phyloP scores from a whole-genome alignment of 2,888 invertebrate species.

The Sinotaia quadrata region DNA sequence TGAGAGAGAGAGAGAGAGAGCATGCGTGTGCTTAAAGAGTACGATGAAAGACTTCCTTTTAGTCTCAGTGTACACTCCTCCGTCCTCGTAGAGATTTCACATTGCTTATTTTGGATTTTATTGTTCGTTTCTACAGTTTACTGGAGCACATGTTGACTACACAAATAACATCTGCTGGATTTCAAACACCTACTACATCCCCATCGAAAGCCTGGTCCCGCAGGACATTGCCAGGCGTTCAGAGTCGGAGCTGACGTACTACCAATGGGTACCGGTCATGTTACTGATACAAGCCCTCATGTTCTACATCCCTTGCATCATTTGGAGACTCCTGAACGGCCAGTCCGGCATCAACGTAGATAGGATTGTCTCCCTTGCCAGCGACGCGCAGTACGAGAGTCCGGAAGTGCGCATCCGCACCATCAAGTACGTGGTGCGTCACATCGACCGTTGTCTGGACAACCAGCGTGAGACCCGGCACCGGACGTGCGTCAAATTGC shows the following conservation, averaged over 20 bases:
- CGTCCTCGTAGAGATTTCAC: neutral
- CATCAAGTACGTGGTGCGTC: conserved; percentile 73
- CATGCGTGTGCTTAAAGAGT: too few relatives aligned
- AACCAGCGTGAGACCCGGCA: conserved; percentile 67
- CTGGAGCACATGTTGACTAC: conserved; percentile 74
- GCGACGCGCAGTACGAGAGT: conserved; percentile 72
- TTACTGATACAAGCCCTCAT: conserved; percentile 73
- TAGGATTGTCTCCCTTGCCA: conserved; percentile 68
- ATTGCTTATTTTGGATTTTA: too few relatives aligned
- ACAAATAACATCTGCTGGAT: conserved; percentile 76
- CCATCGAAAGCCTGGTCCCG: conserved; percentile 53
- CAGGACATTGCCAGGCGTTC: conserved; percentile 28
- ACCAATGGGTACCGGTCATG: conserved; percentile 73
- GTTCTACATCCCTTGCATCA: conserved; percentile 74
- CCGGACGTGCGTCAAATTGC: conserved; percentile 63
- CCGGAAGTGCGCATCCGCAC: conserved; percentile 73
- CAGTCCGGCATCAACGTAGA: conserved; percentile 74
- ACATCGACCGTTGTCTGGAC: conserved; percentile 74
- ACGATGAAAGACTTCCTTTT: neutral
- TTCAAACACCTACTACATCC: conserved; percentile 74
- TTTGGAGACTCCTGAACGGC: conserved; percentile 74
- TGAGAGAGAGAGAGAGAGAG: too few relatives aligned
- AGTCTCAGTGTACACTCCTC: neutral
- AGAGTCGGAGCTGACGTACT: conserved; percentile 66
- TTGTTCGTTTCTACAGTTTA: conserved; percentile 68